Evolutionary conservation across 2,888 invertebrate genomes (phyloP), one percentile per base, ranked within the genome.

Genomic region (Mimachlamys varia): DNA sequence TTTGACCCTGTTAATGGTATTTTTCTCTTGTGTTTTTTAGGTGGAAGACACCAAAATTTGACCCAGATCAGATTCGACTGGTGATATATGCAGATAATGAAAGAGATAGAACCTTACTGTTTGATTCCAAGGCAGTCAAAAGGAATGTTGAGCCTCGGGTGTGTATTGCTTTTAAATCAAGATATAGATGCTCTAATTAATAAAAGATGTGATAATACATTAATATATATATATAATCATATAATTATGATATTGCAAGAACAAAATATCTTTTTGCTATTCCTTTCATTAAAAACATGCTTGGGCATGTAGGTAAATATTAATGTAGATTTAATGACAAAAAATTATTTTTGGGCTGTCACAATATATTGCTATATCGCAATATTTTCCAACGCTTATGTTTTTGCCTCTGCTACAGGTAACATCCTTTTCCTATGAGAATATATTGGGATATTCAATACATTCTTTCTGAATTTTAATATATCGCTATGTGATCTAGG

Each of bases 31-130:
- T 90, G 22, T 76, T 44, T 93, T 93, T 88, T 92, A 95, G 94
- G 89, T 94, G 95, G 95, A 95, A 94, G 90, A 92, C 94, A 87
- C 96, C 96, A 49, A 95, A 95, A 53, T 96, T 96, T 90, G 95
- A 96, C 89, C 94, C 94, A 50, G 94, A 95, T n/a, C 95, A 96
- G 89, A 95, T 99, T 92, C 97, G 98, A 94, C 97, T 99, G 95
- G 97, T 99, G 95, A 97, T 99, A 93, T 98, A 97, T 98, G 98
- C 96, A 27, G 99, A 99, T 97, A 98, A 98, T 96, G 98, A 98
- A 96, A 97, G 98, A 92, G 98, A 98, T 49, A 97, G 98, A 92
- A 98, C 98, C 94, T 97, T 99, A 62, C 97, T 99, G 90, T 99
- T 98, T 96, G 99, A 99, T 97, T 98, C 98, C 0, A 95, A 94